Conservation (phyloP, 2,113 vertebrate genomes). For the Rhinichthys klamathensis region DNA sequence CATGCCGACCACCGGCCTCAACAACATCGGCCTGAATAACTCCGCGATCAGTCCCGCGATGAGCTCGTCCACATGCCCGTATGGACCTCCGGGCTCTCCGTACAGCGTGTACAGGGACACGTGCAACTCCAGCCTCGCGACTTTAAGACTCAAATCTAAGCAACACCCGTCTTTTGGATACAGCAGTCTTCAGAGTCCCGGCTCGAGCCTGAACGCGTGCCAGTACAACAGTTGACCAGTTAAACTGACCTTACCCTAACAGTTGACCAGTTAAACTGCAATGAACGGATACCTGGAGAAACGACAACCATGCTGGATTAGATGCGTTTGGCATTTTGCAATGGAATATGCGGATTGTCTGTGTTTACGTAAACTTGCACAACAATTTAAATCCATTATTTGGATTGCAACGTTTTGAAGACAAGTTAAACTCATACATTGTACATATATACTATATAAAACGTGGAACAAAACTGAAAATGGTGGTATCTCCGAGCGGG, state of each 20-base stretch:
- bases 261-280: constrained; percentile 84
- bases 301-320: constrained; percentile 84
- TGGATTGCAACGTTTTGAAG: constrained; percentile 72
- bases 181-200: constrained; percentile 91
- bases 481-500: background rate
- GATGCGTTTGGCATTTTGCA: constrained; percentile 83
- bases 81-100: constrained; percentile 91
- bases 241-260: constrained; percentile 52
- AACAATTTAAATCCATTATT: constrained; percentile 75
- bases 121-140: constrained; percentile 96
- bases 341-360: constrained; percentile 89
- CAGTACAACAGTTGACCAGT: constrained; percentile 98
- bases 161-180: constrained; percentile 98
- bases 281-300: constrained; percentile 62
- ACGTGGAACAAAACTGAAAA: constrained; percentile 59
- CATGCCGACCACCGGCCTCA: constrained; percentile 89
- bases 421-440: constrained; percentile 73
- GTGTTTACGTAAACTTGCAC: constrained; percentile 87
- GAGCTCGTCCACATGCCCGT: constrained; percentile 92
- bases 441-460: constrained; percentile 70
- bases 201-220: constrained; percentile 92
- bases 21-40: constrained; percentile 93
- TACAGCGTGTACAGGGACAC: constrained; percentile 99
- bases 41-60: constrained; percentile 94
- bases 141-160: constrained; percentile 97